These are phyloP conservation scores for Craterocephalus amniculus DNA, from an alignment of 2,797 vertebrate species.

Conservation along the genomic window DNA sequence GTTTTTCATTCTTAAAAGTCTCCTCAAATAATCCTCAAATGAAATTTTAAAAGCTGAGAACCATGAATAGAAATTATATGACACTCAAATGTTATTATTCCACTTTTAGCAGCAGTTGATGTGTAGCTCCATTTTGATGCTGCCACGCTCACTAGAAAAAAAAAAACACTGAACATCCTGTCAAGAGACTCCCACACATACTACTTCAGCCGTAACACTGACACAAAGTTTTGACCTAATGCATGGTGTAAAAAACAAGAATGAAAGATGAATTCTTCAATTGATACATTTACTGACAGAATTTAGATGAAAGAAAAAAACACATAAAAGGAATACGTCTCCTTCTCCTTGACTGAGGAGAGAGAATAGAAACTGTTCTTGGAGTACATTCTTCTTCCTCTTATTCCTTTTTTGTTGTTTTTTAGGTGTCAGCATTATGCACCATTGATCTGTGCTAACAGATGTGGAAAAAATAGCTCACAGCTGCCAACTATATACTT, in stretches of 20 bases:
- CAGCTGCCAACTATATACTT: conserved; percentile 23
- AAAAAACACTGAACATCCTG: conserved; percentile 15
- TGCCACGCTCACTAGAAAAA: conserved; percentile 9
- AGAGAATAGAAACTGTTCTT: conserved; percentile 36
- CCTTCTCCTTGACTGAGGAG: conserved; percentile 20
- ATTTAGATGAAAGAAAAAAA: conserved; percentile 64
- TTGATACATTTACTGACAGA: conserved; percentile 42
- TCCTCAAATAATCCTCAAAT: conserved; percentile 8
- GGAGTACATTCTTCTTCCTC: conserved; percentile 12
- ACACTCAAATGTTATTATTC: conserved; percentile 13
- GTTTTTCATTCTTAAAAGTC: not conserved
- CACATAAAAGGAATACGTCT: conserved; percentile 52
- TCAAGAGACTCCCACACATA: conserved; percentile 28
- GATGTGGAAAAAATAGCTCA: not conserved
- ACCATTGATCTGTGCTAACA: conserved; percentile 27
- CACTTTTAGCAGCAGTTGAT: conserved; percentile 9
- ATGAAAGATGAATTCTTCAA: conserved; percentile 42
- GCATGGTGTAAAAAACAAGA: conserved; percentile 18
- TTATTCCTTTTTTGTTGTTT: conserved; percentile 27
- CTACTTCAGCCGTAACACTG: conserved; percentile 23
- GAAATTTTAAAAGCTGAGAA: not conserved
- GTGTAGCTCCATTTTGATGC: conserved; percentile 13
- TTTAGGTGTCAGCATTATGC: conserved; percentile 35
- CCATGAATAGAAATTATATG: not conserved
- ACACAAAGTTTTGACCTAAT: conserved; percentile 42